A percentile compares a stretch with the other conserved stretches of the same genome.
Conservation (phyloP, 2,888 invertebrate genomes). For the Gymnosoma rotundatum region DNA sequence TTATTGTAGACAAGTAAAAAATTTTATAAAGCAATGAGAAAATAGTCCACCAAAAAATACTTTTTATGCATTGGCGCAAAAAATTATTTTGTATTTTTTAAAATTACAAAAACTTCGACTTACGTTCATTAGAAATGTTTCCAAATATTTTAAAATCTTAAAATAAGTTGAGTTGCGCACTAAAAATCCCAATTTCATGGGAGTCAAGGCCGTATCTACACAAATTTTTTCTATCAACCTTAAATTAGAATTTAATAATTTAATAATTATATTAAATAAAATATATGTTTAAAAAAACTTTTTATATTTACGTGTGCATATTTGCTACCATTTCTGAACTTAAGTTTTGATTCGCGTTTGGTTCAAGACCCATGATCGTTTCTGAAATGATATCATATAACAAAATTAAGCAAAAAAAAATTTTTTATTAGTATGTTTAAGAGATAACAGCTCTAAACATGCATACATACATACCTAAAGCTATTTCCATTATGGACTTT, state of each 20-base stretch:
- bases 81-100: no score
- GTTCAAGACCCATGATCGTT: slow-evolving; percentile 30
- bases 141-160: slow-evolving; percentile 38
- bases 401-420: no score
- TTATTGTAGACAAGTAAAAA: no score
- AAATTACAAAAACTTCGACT: no score
- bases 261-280: neutral
- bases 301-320: slow-evolving; percentile 9
- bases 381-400: neutral
- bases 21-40: no score
- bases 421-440: no score
- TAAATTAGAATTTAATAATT: neutral
- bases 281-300: neutral
- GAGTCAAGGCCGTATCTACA: slow-evolving; percentile 33
- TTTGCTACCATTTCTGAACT: neutral
- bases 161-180: slow-evolving; percentile 60
- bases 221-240: slow-evolving; percentile 47
- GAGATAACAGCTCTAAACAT: no score
- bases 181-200: slow-evolving; percentile 45
- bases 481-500: slow-evolving; percentile 21
- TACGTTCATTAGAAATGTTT: slow-evolving; percentile 27
- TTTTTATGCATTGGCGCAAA: no score
- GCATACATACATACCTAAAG: slow-evolving; percentile 9
- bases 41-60: no score
- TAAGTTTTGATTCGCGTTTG: neutral